A percentile compares a stretch with the other conserved stretches of the same genome.
Conservation (phyloP, 2,797 vertebrate genomes). For the Margarornis squamiger region DNA sequence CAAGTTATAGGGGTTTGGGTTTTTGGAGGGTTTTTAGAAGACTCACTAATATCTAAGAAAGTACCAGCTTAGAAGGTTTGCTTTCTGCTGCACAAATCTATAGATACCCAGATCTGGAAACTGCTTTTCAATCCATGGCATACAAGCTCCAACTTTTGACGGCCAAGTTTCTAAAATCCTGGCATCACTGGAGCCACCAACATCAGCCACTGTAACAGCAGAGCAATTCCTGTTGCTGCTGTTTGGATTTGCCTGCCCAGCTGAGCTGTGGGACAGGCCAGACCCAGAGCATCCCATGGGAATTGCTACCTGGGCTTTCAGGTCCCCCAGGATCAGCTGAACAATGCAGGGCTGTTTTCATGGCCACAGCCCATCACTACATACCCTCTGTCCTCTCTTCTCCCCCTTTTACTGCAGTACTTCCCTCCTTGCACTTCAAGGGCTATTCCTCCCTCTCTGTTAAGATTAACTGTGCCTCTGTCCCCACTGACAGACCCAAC, state of each 20-base stretch:
- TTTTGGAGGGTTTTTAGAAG: background rate
- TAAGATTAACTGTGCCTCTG: background rate
- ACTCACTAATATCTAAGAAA: background rate
- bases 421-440: background rate
- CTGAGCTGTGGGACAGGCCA: background rate
- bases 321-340: background rate
- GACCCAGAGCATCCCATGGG: background rate
- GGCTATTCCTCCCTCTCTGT: background rate
- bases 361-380: background rate
- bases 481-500: fast-evolving
- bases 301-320: background rate
- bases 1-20: fast-evolving
- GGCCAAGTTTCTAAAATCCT: background rate
- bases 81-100: background rate
- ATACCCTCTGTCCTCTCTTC: background rate
- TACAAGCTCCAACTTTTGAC: background rate
- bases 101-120: background rate
- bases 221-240: background rate
- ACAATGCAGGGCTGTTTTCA: background rate
- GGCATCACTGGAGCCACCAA: background rate
- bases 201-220: background rate
- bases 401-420: background rate
- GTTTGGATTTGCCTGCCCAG: background rate
- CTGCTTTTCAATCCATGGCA: background rate
- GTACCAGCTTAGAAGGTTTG: background rate